These are phyloP conservation scores for Brachionus calyciflorus DNA, from an alignment of 1,140 invertebrate species.

Conservation along the genomic window DNA sequence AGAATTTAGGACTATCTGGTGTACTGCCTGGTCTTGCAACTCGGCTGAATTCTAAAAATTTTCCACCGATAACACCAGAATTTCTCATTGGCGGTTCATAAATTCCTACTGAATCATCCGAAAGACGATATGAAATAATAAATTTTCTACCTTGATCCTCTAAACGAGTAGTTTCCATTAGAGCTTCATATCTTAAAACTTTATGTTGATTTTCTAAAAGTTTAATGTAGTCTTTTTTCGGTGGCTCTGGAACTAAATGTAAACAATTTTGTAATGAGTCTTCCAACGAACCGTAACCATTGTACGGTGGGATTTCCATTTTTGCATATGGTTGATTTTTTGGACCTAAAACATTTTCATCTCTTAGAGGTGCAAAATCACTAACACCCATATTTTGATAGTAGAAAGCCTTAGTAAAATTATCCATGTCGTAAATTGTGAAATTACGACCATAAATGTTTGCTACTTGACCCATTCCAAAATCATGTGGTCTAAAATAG, in stretches of 20 bases:
- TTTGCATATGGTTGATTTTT: slow-evolving; percentile 52
- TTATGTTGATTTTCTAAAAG: slow-evolving; percentile 73
- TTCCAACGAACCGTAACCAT: slow-evolving; percentile 78
- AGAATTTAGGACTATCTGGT: slow-evolving; percentile 56
- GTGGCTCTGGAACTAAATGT: slow-evolving; percentile 68
- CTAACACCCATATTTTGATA: slow-evolving; percentile 64
- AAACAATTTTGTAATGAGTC: slow-evolving; percentile 71
- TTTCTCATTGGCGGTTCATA: slow-evolving; percentile 60
- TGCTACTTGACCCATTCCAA: slow-evolving; percentile 73
- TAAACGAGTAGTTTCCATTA: slow-evolving; percentile 49
- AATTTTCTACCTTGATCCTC: slow-evolving; percentile 59
- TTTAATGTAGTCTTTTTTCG: slow-evolving; percentile 74
- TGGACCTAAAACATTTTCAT: neutral
- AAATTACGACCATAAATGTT: slow-evolving; percentile 76
- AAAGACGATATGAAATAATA: slow-evolving; percentile 59
- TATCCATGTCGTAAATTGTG: slow-evolving; percentile 74
- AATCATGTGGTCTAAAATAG: slow-evolving; percentile 73
- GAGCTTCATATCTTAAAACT: slow-evolving; percentile 63
- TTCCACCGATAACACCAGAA: slow-evolving; percentile 59
- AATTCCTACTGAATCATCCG: slow-evolving; percentile 60
- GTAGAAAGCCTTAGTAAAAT: slow-evolving; percentile 77
- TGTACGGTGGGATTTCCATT: slow-evolving; percentile 73
- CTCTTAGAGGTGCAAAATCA: slow-evolving; percentile 59
- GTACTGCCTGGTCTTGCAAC: slow-evolving; percentile 57
- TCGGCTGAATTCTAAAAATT: slow-evolving; percentile 59